phyloP scores from a whole-genome alignment of 2,113 vertebrate genomes.

The Thomomys bottae region DNA sequence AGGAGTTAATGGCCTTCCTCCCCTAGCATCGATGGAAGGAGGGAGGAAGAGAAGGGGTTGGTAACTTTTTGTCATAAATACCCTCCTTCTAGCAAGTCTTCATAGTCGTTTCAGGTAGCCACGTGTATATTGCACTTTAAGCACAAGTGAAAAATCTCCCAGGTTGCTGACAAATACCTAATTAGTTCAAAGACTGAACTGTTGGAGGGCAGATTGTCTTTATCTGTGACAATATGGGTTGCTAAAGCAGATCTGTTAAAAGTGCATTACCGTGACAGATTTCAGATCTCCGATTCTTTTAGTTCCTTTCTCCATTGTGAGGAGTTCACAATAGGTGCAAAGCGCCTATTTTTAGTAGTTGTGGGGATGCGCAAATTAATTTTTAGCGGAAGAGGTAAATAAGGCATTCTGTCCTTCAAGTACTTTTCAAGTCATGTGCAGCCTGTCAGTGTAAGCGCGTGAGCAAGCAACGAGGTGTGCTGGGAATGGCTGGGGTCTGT shows the following conservation, averaged over 20 bases:
- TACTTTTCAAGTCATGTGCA: background rate
- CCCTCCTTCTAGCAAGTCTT: background rate
- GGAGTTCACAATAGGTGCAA: background rate
- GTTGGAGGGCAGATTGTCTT: background rate
- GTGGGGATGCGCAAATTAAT: background rate
- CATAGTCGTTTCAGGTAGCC: background rate
- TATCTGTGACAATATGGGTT: background rate
- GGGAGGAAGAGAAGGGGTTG: background rate
- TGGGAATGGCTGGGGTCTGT: background rate
- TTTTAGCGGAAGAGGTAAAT: background rate
- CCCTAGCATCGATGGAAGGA: background rate
- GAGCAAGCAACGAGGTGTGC: background rate
- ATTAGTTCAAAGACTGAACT: background rate
- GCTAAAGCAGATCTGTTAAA: constrained; percentile 17
- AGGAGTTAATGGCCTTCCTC: too few relatives aligned
- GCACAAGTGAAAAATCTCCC: background rate
- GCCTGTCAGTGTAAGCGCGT: background rate
- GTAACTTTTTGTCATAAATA: background rate
- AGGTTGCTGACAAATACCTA: background rate
- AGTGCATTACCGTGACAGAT: background rate
- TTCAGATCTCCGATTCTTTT: background rate
- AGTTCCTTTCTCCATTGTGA: background rate
- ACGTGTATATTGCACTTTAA: background rate
- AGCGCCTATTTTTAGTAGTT: background rate
- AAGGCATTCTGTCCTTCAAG: background rate